Conservation (phyloP, 2,797 vertebrate genomes). For the Oophaga sylvatica region DNA sequence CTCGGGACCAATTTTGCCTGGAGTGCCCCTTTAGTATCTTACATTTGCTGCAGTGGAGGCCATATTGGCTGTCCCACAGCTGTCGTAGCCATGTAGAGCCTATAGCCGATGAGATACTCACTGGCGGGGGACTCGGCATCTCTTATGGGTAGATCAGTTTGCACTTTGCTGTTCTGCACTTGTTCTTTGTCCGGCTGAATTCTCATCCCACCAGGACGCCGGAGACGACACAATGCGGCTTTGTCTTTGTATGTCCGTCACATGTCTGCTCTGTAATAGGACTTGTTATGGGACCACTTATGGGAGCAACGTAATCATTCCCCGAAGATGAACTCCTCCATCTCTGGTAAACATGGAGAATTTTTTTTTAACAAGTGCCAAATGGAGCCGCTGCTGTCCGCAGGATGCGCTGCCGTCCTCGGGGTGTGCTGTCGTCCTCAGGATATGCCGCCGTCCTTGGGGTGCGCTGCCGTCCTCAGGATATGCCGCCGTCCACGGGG, state of each 20-base stretch:
- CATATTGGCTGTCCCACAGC: neutral
- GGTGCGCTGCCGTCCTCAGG: too few species aligned
- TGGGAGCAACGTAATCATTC: neutral
- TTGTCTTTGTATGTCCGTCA: constrained; percentile 23
- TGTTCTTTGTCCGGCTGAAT: constrained; percentile 15
- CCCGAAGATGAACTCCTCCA: neutral
- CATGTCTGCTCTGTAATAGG: neutral
- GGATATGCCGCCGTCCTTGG: too few species aligned
- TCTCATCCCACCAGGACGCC: constrained; percentile 13
- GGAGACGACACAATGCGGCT: neutral
- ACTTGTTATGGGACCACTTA: neutral
- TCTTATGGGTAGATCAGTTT: neutral
- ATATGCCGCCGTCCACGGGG: too few species aligned
- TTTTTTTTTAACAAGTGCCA: constrained; percentile 7
- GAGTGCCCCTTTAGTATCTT: neutral
- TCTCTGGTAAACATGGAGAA: neutral
- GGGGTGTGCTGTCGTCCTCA: too few species aligned
- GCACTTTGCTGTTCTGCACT: constrained; percentile 12
- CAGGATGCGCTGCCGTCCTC: neutral
- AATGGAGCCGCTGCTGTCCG: neutral
- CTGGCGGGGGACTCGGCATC: neutral
- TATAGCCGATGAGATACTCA: neutral
- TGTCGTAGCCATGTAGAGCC: neutral
- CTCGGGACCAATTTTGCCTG: neutral
- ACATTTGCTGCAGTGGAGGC: neutral